Base-by-base conservation (phyloP, 2,888 invertebrate genomes). In the Ectemnius continuus region DNA sequence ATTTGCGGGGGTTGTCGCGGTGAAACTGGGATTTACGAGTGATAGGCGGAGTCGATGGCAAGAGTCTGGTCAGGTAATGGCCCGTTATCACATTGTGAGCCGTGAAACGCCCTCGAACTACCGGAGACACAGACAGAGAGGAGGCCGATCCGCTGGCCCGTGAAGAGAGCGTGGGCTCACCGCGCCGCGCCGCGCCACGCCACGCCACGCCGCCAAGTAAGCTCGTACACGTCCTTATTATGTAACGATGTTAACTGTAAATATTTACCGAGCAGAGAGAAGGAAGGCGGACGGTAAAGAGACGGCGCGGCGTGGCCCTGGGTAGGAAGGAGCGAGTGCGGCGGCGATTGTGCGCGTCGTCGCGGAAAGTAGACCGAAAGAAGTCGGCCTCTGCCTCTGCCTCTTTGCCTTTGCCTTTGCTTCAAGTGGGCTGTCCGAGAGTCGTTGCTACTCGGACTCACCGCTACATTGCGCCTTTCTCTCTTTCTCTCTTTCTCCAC, bases 211-310 rank as follows among this genome's bases (percentile, higher is more conserved):
- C 8, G 8, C 36, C 23, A 23, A 23, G 23, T 23, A 23, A 11
- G 36, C 36, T 11, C 59, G 77, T 76, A 78, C 73, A 70, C 83
- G 75, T 36, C 36, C 75, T 85, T 87, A 85, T 88, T 88, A 88
- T 84, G 88, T 87, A 88, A 88, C 84, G 81, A 86, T 80, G 83
- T 87, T 88, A 88, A 88, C 88, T 88, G 88, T 88, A 88, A 88
- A 88, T 88, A 88, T 88, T 88, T 88, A 88, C 88, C 84, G 86
- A 82, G 36, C 1, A 36, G 36, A 36, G 36, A 85, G 83, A 73
- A 69, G 61, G 67, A 23, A 61, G 74, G 73, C 71, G 61, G 52
- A 62, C 52, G 52, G 67, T 52, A 56, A 63, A 74, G 62, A 58
- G 63, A 59, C 57, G 65, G 62, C 8, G 70, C 62, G 63, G 73